phyloP scores from a whole-genome alignment of 2,113 vertebrate species.

The Dasypus novemcinctus region DNA sequence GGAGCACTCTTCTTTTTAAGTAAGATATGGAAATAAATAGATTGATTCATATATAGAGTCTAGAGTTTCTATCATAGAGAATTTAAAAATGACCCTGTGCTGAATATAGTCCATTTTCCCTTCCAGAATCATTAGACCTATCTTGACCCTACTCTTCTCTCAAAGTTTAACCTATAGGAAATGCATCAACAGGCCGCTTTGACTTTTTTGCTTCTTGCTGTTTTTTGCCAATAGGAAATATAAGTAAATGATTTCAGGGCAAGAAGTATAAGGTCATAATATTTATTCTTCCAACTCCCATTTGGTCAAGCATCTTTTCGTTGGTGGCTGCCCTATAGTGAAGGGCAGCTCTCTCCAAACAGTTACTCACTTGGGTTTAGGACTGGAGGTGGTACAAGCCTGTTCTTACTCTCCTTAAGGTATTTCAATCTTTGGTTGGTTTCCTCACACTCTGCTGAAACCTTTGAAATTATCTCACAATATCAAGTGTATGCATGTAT shows the following conservation, averaged over 20 bases:
- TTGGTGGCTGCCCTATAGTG: neutral
- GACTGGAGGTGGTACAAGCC: neutral
- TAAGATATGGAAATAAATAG: neutral
- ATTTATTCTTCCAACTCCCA: neutral
- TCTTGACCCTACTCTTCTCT: neutral
- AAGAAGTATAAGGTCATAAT: neutral
- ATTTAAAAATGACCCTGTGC: neutral
- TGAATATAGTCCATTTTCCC: neutral
- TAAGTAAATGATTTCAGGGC: neutral
- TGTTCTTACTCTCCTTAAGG: accelerated
- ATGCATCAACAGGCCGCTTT: neutral
- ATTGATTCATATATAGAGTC: neutral
- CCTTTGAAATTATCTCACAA: constrained; percentile 24
- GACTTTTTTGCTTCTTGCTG: neutral
- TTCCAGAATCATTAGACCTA: neutral
- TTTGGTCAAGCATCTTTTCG: neutral
- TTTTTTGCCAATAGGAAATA: neutral
- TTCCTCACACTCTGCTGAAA: neutral
- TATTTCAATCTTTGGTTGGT: neutral
- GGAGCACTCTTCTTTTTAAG: neutral
- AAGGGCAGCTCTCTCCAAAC: neutral
- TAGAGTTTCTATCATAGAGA: neutral
- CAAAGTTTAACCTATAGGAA: neutral
- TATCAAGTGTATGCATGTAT: neutral
- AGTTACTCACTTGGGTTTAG: neutral